Conservation (phyloP, 2,113 vertebrate genomes). For the Antennarius striatus region DNA sequence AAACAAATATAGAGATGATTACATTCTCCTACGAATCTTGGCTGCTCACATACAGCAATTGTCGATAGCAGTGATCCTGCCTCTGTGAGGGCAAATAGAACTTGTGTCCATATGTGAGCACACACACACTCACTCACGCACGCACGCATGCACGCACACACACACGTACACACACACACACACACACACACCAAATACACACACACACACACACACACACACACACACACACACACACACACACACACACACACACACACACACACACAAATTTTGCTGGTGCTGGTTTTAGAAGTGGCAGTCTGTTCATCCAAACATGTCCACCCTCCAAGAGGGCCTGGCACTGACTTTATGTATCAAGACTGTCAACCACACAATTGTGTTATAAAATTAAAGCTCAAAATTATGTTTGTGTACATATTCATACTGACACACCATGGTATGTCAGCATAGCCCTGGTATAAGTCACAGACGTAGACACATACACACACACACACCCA, state of each 20-base stretch:
- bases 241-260: constrained; percentile 1
- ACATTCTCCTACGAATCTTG: constrained; percentile 75
- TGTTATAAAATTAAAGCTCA: constrained; percentile 51
- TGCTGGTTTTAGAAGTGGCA: constrained; percentile 22
- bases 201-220: too few species aligned
- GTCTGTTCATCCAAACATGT: constrained; percentile 28
- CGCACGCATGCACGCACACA: too few species aligned
- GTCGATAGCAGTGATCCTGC: constrained; percentile 56
- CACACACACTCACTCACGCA: too few species aligned
- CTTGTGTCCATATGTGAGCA: constrained; percentile 6
- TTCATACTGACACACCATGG: constrained; percentile 54
- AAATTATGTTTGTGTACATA: constrained; percentile 60
- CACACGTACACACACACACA: too few species aligned
- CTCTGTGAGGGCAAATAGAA: constrained; percentile 48
- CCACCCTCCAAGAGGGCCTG: constrained; percentile 31
- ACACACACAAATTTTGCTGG: background rate
- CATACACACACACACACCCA: too few species aligned
- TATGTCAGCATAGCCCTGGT: background rate
- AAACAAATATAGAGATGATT: constrained; percentile 66
- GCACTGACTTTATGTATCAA: constrained; percentile 38
- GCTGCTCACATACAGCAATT: constrained; percentile 48
- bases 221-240: too few species aligned
- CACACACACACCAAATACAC: too few species aligned
- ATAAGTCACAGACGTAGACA: background rate
- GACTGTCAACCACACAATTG: constrained; percentile 31